Evolutionary conservation across 1,140 invertebrate species (phyloP).

Genomic region (Heliconius hewitsoni): DNA sequence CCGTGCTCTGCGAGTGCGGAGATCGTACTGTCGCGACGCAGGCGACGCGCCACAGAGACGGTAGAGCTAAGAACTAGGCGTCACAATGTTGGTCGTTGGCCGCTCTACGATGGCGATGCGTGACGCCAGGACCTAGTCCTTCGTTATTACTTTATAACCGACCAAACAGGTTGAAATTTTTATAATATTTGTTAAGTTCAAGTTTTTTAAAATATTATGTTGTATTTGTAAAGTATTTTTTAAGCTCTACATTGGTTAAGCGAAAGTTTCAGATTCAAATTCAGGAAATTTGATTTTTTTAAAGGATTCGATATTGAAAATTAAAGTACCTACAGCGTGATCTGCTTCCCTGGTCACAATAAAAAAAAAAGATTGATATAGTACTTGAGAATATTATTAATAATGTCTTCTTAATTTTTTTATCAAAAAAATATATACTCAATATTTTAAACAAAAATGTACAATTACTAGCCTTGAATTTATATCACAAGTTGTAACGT

Average conservation of each 20-base stretch:
- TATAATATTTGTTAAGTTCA: not conserved
- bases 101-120: slow-evolving; percentile 27
- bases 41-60: slow-evolving; percentile 57
- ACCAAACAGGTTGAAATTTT: not conserved
- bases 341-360: too few relatives aligned
- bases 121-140: slow-evolving; percentile 53
- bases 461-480: not conserved
- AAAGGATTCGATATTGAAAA: too few relatives aligned
- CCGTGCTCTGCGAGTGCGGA: slow-evolving; percentile 56
- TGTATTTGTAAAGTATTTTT: not conserved
- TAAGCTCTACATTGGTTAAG: not conserved
- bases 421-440: too few relatives aligned
- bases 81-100: slow-evolving; percentile 42
- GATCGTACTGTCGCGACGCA: slow-evolving; percentile 48
- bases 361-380: too few relatives aligned
- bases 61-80: slow-evolving; percentile 63
- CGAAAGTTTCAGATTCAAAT: too few relatives aligned
- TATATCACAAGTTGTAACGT: not conserved
- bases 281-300: too few relatives aligned
- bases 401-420: too few relatives aligned
- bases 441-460: not conserved
- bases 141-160: slow-evolving; percentile 42
- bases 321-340: too few relatives aligned
- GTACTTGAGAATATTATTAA: too few relatives aligned
- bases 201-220: not conserved